These are phyloP conservation scores for Zaprionus lachaisei DNA, from an alignment of 1,140 invertebrate species.

Conservation along the genomic window DNA sequence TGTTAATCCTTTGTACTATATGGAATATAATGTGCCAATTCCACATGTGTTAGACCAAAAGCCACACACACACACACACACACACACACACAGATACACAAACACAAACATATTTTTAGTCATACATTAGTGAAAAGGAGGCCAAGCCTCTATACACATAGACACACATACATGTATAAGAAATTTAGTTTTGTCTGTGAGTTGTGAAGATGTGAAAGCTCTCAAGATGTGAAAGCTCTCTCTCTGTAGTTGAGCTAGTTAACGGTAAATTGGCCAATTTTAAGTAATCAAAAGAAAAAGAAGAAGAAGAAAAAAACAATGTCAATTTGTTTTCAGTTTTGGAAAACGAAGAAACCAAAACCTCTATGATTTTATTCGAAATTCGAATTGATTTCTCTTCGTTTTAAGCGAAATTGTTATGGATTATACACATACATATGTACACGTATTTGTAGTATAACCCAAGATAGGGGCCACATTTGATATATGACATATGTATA, in stretches of 20 bases:
- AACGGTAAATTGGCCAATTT: conserved; percentile 32
- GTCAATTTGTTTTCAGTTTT: conserved; percentile 52
- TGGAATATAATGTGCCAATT: conserved; percentile 80
- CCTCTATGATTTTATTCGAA: conserved; percentile 1
- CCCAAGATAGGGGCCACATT: conserved; percentile 68
- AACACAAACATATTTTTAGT: conserved; percentile 7
- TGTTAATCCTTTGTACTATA: conserved; percentile 72
- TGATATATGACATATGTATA: conserved; percentile 18
- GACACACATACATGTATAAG: not conserved
- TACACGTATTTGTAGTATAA: conserved; percentile 37
- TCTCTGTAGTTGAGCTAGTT: conserved; percentile 5
- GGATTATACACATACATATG: conserved; percentile 37
- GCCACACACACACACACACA: conserved; percentile 24
- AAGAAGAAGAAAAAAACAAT: conserved; percentile 21
- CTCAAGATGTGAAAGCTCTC: conserved; percentile 2
- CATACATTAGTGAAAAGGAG: conserved; percentile 5
- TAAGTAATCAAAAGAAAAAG: conserved; percentile 16
- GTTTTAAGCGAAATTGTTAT: conserved; percentile 42
- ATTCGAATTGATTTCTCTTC: not conserved
- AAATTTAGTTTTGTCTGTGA: not conserved
- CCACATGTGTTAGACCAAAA: conserved; percentile 61
- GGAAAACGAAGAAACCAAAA: not conserved
- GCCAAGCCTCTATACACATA: not conserved
- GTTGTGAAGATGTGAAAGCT: conserved; percentile 9
- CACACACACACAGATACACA: conserved; percentile 11